Evolutionary conservation across 2,888 invertebrate species (phyloP), one percentile per base, ranked within the genome.

Genomic region (Formica aserva): DNA sequence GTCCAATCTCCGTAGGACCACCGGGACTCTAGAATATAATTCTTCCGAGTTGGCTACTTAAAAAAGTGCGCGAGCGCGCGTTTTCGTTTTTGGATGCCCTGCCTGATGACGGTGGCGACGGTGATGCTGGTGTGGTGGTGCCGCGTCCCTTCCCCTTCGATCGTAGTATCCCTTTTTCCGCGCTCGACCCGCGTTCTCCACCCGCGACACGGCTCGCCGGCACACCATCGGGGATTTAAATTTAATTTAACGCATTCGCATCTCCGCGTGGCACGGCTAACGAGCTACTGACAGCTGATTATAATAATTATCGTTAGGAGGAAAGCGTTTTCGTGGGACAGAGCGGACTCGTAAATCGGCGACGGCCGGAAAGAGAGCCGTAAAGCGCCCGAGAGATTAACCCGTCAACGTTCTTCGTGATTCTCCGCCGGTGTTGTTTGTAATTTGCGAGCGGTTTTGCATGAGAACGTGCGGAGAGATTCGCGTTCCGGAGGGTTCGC

Each of bases 161-260:
- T 26, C 13, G n/a, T n/a, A 13, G 32, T n/a, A 29, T 35, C 65
- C 67, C 72, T 66, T 62, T 65, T 75, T 57, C 74, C 62, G 6
- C n/a, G n/a, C 52, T 5, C n/a, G 5, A n/a, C 13, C 41, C 29
- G 41, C 75, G 13, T 75, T 35, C 29, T 60, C 76, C 71, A 74
- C 41, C 66, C 80, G 78, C 77, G 45, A 55, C 38, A 9, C 48
- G 67, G n/a, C 13, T 13, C 41, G 3, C 5, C 48, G 80, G 77
- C 81, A 62, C 82, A 63, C 6, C 35, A 6, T 65, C 32, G 72
- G 65, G 60, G 87, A 90, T 88, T 90, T 85, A 89, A 90, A 90
- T 90, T 90, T 89, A 89, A 90, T 90, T 90, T 90, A 90, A 89
- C 90, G 90, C 90, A 90, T 86, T 90, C 90, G 90, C 90, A 88